Evolutionary conservation across 1,140 invertebrate species (phyloP).

Genomic region (Nasonia giraulti): DNA sequence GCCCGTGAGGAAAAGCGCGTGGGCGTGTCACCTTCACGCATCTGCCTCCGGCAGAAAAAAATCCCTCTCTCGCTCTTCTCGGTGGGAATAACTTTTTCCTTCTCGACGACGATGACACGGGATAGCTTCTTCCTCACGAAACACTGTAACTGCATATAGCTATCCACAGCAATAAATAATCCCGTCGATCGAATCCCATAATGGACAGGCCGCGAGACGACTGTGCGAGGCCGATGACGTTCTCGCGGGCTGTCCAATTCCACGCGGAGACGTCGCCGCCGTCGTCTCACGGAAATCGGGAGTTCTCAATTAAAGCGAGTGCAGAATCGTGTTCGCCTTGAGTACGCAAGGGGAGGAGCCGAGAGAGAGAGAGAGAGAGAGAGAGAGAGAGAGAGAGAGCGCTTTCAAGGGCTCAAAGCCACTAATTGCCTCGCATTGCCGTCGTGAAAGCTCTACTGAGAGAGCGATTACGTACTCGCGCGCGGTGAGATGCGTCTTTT

Average conservation of each 20-base stretch:
- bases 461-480: slow-evolving; percentile 6
- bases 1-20: neutral
- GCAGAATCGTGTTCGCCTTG: slow-evolving; percentile 60
- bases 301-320: slow-evolving; percentile 64
- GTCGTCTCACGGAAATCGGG: slow-evolving; percentile 42
- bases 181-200: neutral
- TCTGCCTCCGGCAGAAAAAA: neutral
- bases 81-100: neutral
- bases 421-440: slow-evolving; percentile 33
- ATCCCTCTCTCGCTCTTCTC: neutral
- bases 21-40: neutral
- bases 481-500: neutral
- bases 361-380: neutral
- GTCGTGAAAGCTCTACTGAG: neutral
- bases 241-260: slow-evolving; percentile 51
- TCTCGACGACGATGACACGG: neutral
- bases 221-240: neutral
- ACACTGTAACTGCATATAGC: neutral
- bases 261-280: slow-evolving; percentile 37
- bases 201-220: slow-evolving; percentile 12
- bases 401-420: slow-evolving; percentile 29
- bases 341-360: slow-evolving; percentile 23
- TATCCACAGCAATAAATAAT: neutral
- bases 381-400: slow-evolving; percentile 1
- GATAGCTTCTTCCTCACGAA: neutral